Evolutionary conservation across 2,888 invertebrate genomes (phyloP).

Genomic region (Euproctis similis): DNA sequence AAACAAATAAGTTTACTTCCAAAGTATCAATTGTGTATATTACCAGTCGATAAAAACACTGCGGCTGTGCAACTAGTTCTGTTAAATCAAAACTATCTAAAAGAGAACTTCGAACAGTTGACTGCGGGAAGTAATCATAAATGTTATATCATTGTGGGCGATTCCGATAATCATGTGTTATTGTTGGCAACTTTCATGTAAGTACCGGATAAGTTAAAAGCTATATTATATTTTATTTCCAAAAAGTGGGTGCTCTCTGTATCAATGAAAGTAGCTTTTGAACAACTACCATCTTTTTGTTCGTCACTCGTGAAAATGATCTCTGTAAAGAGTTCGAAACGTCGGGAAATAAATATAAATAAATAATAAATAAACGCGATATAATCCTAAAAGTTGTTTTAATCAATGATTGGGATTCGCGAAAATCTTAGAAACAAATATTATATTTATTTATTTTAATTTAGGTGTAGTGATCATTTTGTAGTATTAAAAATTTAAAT

Average conservation of each 20-base stretch:
- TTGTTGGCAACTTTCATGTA: conserved; percentile 74
- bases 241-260: too few species aligned
- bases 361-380: too few species aligned
- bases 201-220: conserved; percentile 24
- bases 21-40: conserved; percentile 70
- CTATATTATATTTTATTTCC: not conserved
- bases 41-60: conserved; percentile 41
- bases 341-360: too few species aligned
- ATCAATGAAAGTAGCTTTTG: too few species aligned
- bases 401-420: too few species aligned
- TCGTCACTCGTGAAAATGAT: too few species aligned
- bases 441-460: too few species aligned
- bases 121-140: conserved; percentile 72
- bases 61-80: conserved; percentile 48
- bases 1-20: conserved; percentile 79
- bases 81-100: conserved; percentile 58
- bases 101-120: conserved; percentile 49
- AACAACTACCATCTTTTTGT: too few species aligned
- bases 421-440: too few species aligned
- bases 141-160: conserved; percentile 78
- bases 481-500: not conserved
- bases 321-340: too few species aligned
- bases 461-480: too few species aligned
- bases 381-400: too few species aligned
- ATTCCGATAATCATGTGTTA: conserved; percentile 78